Conservation (phyloP, 2,797 vertebrate genomes). For the Spheniscus humboldti region DNA sequence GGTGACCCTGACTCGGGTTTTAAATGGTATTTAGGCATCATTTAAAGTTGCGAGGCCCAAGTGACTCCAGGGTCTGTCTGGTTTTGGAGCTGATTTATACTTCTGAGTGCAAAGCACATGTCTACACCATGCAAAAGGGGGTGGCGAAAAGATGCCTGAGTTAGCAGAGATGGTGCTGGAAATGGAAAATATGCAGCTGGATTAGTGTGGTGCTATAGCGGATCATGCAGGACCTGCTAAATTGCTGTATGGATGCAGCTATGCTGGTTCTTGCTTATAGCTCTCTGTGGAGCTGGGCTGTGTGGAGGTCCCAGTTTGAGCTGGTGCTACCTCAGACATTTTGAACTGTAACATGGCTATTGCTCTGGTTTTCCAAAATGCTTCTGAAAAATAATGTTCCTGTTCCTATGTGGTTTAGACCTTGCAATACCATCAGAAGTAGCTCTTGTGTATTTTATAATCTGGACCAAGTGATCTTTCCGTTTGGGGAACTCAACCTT, state of each 20-base stretch:
- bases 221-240: background rate
- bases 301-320: background rate
- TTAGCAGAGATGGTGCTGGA: background rate
- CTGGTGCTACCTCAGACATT: fast-evolving
- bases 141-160: background rate
- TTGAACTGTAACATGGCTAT: background rate
- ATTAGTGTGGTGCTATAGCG: background rate
- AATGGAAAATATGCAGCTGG: background rate
- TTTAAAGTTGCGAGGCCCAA: background rate
- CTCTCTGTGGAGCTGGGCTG: background rate
- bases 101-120: background rate
- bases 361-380: background rate
- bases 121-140: background rate
- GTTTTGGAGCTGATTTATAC: background rate
- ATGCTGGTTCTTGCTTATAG: background rate
- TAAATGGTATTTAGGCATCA: background rate
- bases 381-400: background rate
- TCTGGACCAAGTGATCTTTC: background rate
- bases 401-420: background rate
- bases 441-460: background rate
- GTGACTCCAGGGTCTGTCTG: background rate
- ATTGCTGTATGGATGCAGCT: background rate
- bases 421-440: background rate
- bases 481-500: background rate
- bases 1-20: background rate